Base-by-base conservation (phyloP, 37 sponge, comb jelly and placozoan species). In the Hexactinellida sp. region DNA sequence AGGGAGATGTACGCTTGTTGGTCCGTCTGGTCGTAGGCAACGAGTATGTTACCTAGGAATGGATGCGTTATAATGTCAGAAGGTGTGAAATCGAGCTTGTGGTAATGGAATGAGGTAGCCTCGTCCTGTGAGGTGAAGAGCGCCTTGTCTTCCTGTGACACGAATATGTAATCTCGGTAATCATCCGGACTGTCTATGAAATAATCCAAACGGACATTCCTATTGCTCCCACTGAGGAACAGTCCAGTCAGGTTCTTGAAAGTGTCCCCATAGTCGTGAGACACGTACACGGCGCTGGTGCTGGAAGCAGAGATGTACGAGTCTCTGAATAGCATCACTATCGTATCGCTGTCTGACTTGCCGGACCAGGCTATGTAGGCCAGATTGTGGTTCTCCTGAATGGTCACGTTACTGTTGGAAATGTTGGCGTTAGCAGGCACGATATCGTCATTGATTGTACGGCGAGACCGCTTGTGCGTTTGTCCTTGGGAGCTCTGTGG, bases 301-400 rank as follows among this genome's bases (percentile, higher is more conserved):
- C 88, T 90, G 82, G 0, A 25, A 7, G 84, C 16, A 30, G 39
- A 3, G 25, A 37, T 86, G 7, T 30, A 25, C 16, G 86, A 82
- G 39, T 89, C 89, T 38, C 86, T 71, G 36, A 86, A 86, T 36
- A 90, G 51, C 24, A 88, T 55, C 35, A 90, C 82, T 10, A 90
- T 90, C 0, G 87, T 88, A 30, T 88, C 86, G 84, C 88, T 90
- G 41, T 37, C 63, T 0, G 39, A 85, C 36, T 88, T 87, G 5
- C 90, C 87, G 39, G 85, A 71, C 90, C 90, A 90, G 54, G 84
- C 83, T 36, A 90, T 83, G 36, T 76, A 85, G 0, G 88, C 88
- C 1, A 41, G 37, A 24, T 38, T 84, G 84, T 90, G 90, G n/a
- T 38, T 37, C 55, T 90, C 90, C 0, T 36, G 28, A 24, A 84